Evolutionary conservation across 2,113 vertebrate species (phyloP), one percentile per base, ranked within the genome.

Genomic region (Zootoca vivipara): DNA sequence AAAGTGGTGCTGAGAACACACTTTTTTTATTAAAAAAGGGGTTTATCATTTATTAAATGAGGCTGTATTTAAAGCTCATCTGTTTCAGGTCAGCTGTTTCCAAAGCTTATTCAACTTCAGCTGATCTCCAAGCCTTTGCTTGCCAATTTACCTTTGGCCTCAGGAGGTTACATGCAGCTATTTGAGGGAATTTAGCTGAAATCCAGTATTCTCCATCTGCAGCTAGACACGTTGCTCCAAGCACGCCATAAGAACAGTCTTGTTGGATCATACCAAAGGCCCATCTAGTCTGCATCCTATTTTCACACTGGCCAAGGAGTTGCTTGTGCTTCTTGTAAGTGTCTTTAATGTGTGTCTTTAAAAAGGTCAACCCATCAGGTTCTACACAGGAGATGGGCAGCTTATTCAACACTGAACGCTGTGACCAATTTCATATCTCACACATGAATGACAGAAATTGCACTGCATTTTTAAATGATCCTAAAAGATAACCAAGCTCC

Each of bases 121-220:
- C 38, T 75, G 56, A 88, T 65, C n/a, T n/a, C 22, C 72, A 67
- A 16, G 40, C 38, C 56, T 87, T 64, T 87, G 86, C 46, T 65
- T 46, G 79, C 38, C 70, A 75, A 82, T 75, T 75, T 75, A 82
- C 38, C 72, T 75, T 82, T 65, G 38, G 79, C 38, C 20, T 82
- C 56, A 75, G n/a, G 70, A 82, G 58, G 30, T 22, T 82, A 15
- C 18, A 83, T 22, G 40, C 72, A 75, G 30, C 52, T 82, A 24
- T 82, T 33, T 64, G 35, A 67, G 10, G 12, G 26, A 82, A 82
- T 40, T 42, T 46, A 87, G 70, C 52, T 65, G 58, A 42, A 46
- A 38, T 67, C 56, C 9, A 77, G 16, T 30, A 65, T 40, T 77
- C 35, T n/a, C 35, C 8, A 75, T 30, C 35, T 85, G 56, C 26